phyloP scores from a whole-genome alignment of 2,797 vertebrate species.

The Phataginus tricuspis region DNA sequence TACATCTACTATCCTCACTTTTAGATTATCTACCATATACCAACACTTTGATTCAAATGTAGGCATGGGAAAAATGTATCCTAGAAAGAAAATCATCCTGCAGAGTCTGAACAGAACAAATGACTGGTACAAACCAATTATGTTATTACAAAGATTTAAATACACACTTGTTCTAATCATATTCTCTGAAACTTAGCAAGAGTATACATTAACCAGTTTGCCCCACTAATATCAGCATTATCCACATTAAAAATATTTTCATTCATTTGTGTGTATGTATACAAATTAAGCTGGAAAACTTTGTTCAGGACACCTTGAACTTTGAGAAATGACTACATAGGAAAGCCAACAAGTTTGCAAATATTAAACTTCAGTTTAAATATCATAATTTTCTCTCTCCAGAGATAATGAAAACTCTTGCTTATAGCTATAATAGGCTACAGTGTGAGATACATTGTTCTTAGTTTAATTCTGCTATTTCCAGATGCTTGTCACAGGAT shows the following conservation, averaged over 20 bases:
- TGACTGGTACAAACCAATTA: neutral
- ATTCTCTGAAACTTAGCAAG: neutral
- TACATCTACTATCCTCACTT: neutral
- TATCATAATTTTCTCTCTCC: neutral
- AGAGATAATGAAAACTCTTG: neutral
- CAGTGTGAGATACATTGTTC: neutral
- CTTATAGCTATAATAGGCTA: neutral
- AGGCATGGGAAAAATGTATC: neutral
- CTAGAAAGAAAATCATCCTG: neutral
- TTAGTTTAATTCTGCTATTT: neutral
- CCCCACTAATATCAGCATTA: neutral
- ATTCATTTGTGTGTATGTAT: neutral
- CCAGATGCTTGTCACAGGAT: neutral
- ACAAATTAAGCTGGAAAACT: neutral
- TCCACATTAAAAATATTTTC: neutral
- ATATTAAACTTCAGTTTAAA: neutral
- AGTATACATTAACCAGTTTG: neutral
- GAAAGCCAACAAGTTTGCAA: neutral
- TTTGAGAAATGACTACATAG: neutral
- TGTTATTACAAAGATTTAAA: neutral
- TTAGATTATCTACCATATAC: neutral
- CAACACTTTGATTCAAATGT: neutral
- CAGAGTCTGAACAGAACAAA: neutral
- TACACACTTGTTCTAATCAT: neutral
- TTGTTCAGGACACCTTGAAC: neutral